These are phyloP conservation scores for Centrocercus urophasianus DNA, from an alignment of 2,113 vertebrate genomes.

Conservation along the genomic window DNA sequence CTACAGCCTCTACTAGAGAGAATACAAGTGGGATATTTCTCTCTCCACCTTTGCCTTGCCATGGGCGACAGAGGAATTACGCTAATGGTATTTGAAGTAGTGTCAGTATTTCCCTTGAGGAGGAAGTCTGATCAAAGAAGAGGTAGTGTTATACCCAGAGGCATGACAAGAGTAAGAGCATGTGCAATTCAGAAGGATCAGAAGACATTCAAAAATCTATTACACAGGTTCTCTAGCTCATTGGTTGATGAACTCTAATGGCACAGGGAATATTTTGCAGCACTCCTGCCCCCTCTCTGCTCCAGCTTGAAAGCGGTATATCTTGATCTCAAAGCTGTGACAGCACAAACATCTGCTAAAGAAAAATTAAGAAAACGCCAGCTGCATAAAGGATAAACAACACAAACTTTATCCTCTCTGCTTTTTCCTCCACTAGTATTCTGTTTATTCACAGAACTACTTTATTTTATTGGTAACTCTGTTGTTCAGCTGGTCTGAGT, in stretches of 20 bases:
- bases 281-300: neutral
- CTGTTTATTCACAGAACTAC: slow-evolving; percentile 55
- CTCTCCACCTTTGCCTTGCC: neutral
- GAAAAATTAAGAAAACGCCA: slow-evolving; percentile 43
- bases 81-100: neutral
- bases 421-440: slow-evolving; percentile 44
- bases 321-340: slow-evolving; percentile 2
- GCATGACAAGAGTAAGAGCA: neutral
- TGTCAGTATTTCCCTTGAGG: neutral
- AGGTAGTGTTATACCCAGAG: neutral
- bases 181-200: neutral
- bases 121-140: neutral
- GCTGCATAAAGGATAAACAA: slow-evolving; percentile 51
- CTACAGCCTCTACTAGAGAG: neutral
- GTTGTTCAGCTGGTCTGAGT: slow-evolving; percentile 37
- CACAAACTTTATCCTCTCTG: slow-evolving; percentile 16
- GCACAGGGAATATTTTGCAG: neutral
- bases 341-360: neutral
- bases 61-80: neutral
- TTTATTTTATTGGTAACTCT: slow-evolving; percentile 45
- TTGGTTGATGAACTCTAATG: neutral
- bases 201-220: neutral
- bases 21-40: neutral
- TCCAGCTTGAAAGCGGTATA: neutral
- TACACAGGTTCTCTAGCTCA: neutral